These are phyloP conservation scores for Umimayanthus kanabou DNA, from an alignment of 92 coral and sea anemone species.

Conservation along the genomic window DNA sequence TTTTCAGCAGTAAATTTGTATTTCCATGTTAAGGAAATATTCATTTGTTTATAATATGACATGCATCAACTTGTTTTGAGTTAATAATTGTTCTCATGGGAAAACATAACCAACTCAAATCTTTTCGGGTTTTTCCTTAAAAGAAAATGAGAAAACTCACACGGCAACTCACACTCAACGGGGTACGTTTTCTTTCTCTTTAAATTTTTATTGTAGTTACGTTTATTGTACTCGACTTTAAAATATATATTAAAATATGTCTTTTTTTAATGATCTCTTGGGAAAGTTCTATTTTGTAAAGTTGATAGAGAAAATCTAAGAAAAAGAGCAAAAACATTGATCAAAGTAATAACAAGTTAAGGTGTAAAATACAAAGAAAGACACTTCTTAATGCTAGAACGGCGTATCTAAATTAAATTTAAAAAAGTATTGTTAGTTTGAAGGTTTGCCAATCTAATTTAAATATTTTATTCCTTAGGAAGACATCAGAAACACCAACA, in stretches of 20 bases:
- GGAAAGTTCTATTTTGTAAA: not conserved
- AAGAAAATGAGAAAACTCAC: not conserved
- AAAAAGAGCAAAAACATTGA: not conserved
- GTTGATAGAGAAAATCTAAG: not conserved
- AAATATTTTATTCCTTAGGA: not conserved
- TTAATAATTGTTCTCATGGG: not conserved
- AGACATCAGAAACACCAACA: not conserved
- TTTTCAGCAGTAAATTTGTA: conserved; percentile 6
- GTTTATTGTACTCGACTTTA: not conserved
- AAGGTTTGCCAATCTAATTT: not conserved
- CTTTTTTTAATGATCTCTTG: not conserved
- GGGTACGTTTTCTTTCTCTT: not conserved
- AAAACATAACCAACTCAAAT: not conserved
- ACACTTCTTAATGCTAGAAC: not conserved
- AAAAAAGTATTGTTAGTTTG: not conserved
- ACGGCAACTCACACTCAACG: not conserved
- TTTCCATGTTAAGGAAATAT: not conserved
- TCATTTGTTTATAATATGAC: not conserved
- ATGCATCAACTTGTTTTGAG: not conserved
- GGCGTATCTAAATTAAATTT: not conserved
- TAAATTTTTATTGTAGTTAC: not conserved
- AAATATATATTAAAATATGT: too few species aligned
- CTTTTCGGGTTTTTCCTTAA: not conserved
- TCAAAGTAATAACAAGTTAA: not conserved
- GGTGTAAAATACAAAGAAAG: not conserved